Evolutionary conservation across 2,797 vertebrate genomes (phyloP).

Genomic region (Crypturellus tataupa): DNA sequence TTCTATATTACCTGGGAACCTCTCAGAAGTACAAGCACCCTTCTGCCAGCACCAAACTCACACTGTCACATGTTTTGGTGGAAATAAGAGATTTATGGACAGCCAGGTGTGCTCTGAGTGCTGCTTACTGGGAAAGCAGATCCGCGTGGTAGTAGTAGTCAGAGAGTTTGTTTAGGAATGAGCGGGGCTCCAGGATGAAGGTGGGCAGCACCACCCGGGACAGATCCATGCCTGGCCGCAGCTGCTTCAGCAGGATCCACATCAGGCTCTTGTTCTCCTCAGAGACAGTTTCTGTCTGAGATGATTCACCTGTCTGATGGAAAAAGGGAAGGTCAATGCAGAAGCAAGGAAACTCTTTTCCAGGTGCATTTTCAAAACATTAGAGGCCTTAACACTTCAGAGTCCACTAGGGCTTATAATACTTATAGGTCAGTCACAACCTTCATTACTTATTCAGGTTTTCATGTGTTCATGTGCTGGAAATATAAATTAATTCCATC

Average conservation of each 20-base stretch:
- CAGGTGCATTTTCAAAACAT: background rate
- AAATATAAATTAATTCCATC: background rate
- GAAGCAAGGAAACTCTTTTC: background rate
- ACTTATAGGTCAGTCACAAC: background rate
- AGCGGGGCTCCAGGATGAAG: constrained; percentile 95
- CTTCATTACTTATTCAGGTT: background rate
- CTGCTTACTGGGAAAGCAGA: constrained; percentile 93
- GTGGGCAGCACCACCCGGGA: constrained; percentile 95
- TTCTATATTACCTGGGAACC: background rate
- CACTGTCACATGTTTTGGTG: background rate
- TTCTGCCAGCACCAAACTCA: background rate
- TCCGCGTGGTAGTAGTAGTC: constrained; percentile 96
- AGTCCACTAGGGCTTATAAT: background rate
- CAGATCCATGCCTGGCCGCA: constrained; percentile 95
- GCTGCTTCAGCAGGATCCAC: constrained; percentile 92
- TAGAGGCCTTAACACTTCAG: background rate
- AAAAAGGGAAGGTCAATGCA: constrained; percentile 8
- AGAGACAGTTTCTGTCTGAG: constrained; percentile 93
- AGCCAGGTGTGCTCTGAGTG: accelerated
- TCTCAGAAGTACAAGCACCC: background rate
- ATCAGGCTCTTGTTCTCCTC: constrained; percentile 95
- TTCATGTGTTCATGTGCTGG: background rate
- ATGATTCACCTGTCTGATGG: constrained; percentile 86
- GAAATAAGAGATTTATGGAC: accelerated
- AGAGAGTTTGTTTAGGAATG: constrained; percentile 94